These are phyloP conservation scores for Bombyx mori DNA, from an alignment of 1,140 invertebrate genomes.

Conservation along the genomic window DNA sequence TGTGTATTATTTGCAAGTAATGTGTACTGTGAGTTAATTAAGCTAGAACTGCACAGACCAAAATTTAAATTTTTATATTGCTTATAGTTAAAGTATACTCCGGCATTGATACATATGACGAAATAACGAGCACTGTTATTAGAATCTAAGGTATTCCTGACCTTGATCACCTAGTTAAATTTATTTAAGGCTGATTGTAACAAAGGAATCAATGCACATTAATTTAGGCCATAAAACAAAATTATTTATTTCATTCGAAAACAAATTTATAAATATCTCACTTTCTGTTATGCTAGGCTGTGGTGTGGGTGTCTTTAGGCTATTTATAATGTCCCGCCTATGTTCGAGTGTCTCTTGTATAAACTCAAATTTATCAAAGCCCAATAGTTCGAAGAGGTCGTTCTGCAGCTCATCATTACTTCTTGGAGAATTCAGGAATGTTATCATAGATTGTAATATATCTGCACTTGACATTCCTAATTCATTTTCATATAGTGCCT, in stretches of 20 bases:
- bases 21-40: too few relatives aligned
- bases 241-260: slow-evolving; percentile 2
- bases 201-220: too few relatives aligned
- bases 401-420: slow-evolving; percentile 85
- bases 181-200: too few relatives aligned
- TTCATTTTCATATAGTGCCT: slow-evolving; percentile 63
- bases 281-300: slow-evolving; percentile 47
- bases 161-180: too few relatives aligned
- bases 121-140: too few relatives aligned
- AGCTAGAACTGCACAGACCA: too few relatives aligned
- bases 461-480: slow-evolving; percentile 71
- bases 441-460: slow-evolving; percentile 74
- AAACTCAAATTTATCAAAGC: slow-evolving; percentile 90
- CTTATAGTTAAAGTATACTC: too few relatives aligned
- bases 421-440: slow-evolving; percentile 75
- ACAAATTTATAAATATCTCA: slow-evolving; percentile 19
- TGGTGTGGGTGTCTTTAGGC: slow-evolving; percentile 42
- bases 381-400: slow-evolving; percentile 90
- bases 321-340: slow-evolving; percentile 74
- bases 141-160: too few relatives aligned
- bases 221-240: slow-evolving; percentile 5
- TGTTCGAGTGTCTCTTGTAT: slow-evolving; percentile 85
- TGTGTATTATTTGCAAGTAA: too few relatives aligned
- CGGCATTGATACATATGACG: too few relatives aligned
- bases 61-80: too few relatives aligned